Base-by-base conservation (phyloP, 2,888 invertebrate genomes). In the Chironomus riparius region DNA sequence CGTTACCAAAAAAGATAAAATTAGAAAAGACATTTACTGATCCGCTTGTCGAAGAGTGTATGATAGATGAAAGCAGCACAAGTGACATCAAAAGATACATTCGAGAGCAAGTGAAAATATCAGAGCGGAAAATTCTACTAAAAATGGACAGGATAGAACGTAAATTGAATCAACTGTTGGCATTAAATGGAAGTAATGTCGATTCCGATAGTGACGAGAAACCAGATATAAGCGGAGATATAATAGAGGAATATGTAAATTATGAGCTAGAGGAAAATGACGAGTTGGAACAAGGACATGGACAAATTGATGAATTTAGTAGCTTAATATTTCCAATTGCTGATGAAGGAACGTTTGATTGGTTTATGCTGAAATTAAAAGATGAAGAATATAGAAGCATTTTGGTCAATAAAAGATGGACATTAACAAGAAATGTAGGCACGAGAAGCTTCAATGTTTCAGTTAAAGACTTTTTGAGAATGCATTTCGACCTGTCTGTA, bases 301-400 rank as follows among this genome's bases (percentile, higher is more conserved):
- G 22, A 6, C n/a, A 50, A 18, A 6, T 62, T 2, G 22, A 38
- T 22, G 72, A 72, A 38, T 62, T 38, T 3, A 22, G 38, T 61
- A 22, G n/a, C n/a, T 15, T 24, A n/a, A 24, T 73, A 18, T 73
- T 73, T 24, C 73, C 73, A 21, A 73, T 73, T 5, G n/a, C 18
- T 21, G 74, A 74, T 24, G 74, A 74, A 21, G 48, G n/a, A 47
- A 74, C 74, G 3, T 74, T 74, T 24, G 74, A 68, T 65, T 68
- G 74, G 74, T 74, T 74, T 47, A 24, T 65, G 13, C 3, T 22
- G 6, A 5, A 47, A 48, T 47, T 68, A 2, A 6, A 13, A 2
- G 47, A 62, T 38, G 74, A 74, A 21, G 48, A 65, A 22, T 74
- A 68, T 74, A 15, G 47, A 38, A n/a, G 5, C 2, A n/a, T 2